Percentiles rank a stretch among this genome's conserved stretches.
phyloP scores from a whole-genome alignment of 1,140 invertebrate species.

The Cydia fagiglandana region DNA sequence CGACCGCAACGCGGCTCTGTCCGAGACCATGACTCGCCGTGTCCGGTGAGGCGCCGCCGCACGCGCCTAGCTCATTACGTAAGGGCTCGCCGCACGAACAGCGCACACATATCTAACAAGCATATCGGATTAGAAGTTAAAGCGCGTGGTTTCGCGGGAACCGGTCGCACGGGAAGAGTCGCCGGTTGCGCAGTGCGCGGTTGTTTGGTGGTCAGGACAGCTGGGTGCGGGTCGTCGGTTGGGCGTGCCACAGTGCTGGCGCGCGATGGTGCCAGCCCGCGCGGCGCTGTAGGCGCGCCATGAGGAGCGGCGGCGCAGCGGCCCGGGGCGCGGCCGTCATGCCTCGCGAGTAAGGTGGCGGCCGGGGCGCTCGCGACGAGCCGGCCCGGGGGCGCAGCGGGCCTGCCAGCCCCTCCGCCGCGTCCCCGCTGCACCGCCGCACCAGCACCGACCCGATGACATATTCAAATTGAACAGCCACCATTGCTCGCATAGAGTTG shows the following conservation, averaged over 20 bases:
- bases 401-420: conserved; percentile 60
- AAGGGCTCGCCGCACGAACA: conserved; percentile 47
- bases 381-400: conserved; percentile 67
- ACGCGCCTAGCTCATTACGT: conserved; percentile 66
- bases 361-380: conserved; percentile 58
- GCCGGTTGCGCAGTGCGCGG: conserved; percentile 50
- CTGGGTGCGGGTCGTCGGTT: conserved; percentile 38
- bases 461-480: conserved; percentile 80
- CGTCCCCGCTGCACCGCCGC: conserved; percentile 53
- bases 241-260: conserved; percentile 65
- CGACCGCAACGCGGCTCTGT: conserved; percentile 59
- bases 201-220: conserved; percentile 33
- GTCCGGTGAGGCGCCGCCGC: conserved; percentile 63
- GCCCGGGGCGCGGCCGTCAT: conserved; percentile 48
- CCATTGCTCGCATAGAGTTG: conserved; percentile 97
- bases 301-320: conserved; percentile 46
- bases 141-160: conserved; percentile 44
- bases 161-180: conserved; percentile 38
- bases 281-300: conserved; percentile 48
- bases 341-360: conserved; percentile 67
- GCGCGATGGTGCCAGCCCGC: conserved; percentile 35
- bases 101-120: conserved; percentile 37
- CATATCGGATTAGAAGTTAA: conserved; percentile 47
- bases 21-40: conserved; percentile 61
- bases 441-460: conserved; percentile 69